phyloP scores from a whole-genome alignment of 2,888 invertebrate species.

The Miltochrista miniata region DNA sequence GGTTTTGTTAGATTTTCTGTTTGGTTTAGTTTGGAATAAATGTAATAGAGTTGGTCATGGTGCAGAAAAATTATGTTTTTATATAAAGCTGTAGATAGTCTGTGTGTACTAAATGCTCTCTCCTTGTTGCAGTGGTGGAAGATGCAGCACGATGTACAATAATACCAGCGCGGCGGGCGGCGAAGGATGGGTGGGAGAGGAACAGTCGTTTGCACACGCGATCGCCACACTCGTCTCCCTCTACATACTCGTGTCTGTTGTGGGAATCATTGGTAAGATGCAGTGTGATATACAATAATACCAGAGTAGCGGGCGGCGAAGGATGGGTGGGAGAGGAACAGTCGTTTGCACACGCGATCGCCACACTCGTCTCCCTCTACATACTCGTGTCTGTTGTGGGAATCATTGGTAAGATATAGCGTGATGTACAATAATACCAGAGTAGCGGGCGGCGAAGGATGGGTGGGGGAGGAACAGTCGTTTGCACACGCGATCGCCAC shows the following conservation, averaged over 20 bases:
- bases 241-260: constrained; percentile 75
- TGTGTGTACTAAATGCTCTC: neutral
- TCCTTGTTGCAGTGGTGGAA: constrained; percentile 45
- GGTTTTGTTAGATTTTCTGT: no score
- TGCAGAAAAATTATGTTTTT: no score
- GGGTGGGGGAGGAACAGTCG: constrained; percentile 50
- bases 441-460: constrained; percentile 44
- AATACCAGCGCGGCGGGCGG: constrained; percentile 60
- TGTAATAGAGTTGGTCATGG: no score
- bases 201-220: constrained; percentile 52
- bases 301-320: constrained; percentile 50
- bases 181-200: constrained; percentile 45
- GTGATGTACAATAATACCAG: constrained; percentile 70
- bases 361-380: constrained; percentile 69
- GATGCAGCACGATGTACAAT: constrained; percentile 75
- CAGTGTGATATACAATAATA: constrained; percentile 66
- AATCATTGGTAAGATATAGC: constrained; percentile 61
- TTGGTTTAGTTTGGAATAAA: no score
- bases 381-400: constrained; percentile 76
- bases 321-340: constrained; percentile 48
- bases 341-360: constrained; percentile 57
- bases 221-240: constrained; percentile 68
- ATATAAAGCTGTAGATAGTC: no score
- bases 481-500: constrained; percentile 61
- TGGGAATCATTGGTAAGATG: constrained; percentile 70